Conservation (phyloP, 2,888 invertebrate species). For the Ophioninae sp. region DNA sequence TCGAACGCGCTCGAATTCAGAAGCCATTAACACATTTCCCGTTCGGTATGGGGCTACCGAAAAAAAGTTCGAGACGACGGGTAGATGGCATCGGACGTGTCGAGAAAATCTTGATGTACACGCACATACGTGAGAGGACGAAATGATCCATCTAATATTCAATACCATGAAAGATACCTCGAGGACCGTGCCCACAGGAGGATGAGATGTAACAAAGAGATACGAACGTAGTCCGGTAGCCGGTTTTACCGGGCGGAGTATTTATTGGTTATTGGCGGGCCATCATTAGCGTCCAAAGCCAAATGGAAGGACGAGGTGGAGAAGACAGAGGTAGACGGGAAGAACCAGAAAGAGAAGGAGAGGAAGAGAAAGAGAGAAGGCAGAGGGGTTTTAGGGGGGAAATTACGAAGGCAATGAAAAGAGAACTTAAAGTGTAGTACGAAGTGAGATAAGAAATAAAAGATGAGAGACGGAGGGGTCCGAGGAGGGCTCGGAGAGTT, state of each 20-base stretch:
- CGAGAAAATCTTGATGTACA: background rate
- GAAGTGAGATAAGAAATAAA: slow-evolving; percentile 32
- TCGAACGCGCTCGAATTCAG: background rate
- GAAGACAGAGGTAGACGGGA: slow-evolving; percentile 1
- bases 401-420: slow-evolving; percentile 44
- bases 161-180: slow-evolving; percentile 34
- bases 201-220: slow-evolving; percentile 73
- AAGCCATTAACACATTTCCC: background rate
- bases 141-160: slow-evolving; percentile 40
- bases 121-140: background rate
- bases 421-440: slow-evolving; percentile 40
- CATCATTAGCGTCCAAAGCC: slow-evolving; percentile 79
- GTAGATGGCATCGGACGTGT: background rate
- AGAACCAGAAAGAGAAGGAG: slow-evolving; percentile 11
- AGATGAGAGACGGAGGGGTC: slow-evolving; percentile 27
- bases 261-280: slow-evolving; percentile 80
- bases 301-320: slow-evolving; percentile 47
- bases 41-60: background rate
- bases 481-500: slow-evolving; percentile 21
- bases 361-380: slow-evolving; percentile 26
- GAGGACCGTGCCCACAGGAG: slow-evolving; percentile 34
- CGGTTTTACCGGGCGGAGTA: slow-evolving; percentile 76
- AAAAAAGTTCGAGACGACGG: background rate
- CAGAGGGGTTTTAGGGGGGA: background rate
- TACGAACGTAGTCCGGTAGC: slow-evolving; percentile 78